Conservation (phyloP, 1,140 invertebrate genomes). For the Lordiphosa mommai region DNA sequence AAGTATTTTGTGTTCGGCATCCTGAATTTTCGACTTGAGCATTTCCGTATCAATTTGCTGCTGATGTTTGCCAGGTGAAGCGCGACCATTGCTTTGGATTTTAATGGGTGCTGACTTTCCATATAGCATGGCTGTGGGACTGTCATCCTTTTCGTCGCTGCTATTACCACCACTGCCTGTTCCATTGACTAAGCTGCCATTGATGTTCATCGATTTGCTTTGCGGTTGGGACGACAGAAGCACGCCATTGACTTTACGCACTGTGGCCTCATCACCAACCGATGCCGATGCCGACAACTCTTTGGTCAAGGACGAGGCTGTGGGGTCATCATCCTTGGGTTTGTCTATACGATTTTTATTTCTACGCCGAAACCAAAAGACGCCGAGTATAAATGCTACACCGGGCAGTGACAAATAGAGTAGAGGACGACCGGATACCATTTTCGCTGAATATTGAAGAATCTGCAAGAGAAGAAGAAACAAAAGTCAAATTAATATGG, state of each 20-base stretch:
- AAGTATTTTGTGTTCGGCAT: slow-evolving; percentile 70
- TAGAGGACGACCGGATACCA: slow-evolving; percentile 79
- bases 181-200: slow-evolving; percentile 28
- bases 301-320: slow-evolving; percentile 13
- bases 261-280: neutral
- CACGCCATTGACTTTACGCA: slow-evolving; percentile 41
- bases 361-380: slow-evolving; percentile 79
- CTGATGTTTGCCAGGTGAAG: slow-evolving; percentile 53
- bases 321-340: slow-evolving; percentile 52
- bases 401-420: slow-evolving; percentile 78
- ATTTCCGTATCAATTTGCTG: slow-evolving; percentile 73
- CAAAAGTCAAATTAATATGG: neutral
- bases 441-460: slow-evolving; percentile 79
- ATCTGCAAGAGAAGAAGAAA: slow-evolving; percentile 35
- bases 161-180: slow-evolving; percentile 15
- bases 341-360: slow-evolving; percentile 77
- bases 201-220: slow-evolving; percentile 63
- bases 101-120: slow-evolving; percentile 79
- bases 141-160: slow-evolving; percentile 54
- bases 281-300: neutral
- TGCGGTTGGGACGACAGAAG: slow-evolving; percentile 13
- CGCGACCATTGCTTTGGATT: slow-evolving; percentile 71
- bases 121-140: slow-evolving; percentile 61
- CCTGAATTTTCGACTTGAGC: slow-evolving; percentile 71
- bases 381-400: slow-evolving; percentile 78